Evolutionary conservation across 2,888 invertebrate genomes (phyloP).

Genomic region (Watsonalla cultraria): DNA sequence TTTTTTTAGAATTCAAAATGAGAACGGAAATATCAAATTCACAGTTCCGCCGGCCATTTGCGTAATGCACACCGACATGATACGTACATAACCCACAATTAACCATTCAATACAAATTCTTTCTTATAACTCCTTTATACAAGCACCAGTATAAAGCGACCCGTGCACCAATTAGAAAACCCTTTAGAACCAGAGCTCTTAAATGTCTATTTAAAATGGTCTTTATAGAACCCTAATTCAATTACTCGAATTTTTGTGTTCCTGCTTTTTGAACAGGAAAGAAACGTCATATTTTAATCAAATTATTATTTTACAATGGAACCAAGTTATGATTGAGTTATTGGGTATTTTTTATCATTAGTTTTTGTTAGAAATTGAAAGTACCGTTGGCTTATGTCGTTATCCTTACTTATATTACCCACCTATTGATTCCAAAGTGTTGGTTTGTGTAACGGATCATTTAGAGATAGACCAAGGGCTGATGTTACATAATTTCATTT

Average conservation of each 20-base stretch:
- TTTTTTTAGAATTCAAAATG: neutral
- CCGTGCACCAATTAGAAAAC: conserved; percentile 3
- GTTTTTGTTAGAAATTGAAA: conserved; percentile 15
- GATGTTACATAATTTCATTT: no score
- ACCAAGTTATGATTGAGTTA: conserved; percentile 55
- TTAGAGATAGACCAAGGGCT: no score
- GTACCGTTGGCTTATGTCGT: conserved; percentile 1
- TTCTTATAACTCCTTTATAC: conserved; percentile 28
- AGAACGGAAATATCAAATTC: conserved; percentile 61
- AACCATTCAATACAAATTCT: conserved; percentile 33
- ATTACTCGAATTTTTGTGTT: conserved; percentile 45
- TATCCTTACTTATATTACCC: neutral
- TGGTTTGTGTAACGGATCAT: no score
- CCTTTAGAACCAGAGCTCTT: conserved; percentile 6
- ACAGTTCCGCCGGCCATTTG: conserved; percentile 44
- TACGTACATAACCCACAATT: conserved; percentile 53
- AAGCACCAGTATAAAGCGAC: conserved; percentile 18
- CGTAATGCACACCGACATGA: conserved; percentile 63
- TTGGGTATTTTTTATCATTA: conserved; percentile 11
- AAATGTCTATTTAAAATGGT: conserved; percentile 27
- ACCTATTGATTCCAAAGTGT: conserved; percentile 2
- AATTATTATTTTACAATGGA: conserved; percentile 54
- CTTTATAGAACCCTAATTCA: conserved; percentile 33
- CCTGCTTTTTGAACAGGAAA: conserved; percentile 61
- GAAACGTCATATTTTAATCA: conserved; percentile 71